Conservation (phyloP, 2,888 invertebrate species). For the Dasysyrphus albostriatus region DNA sequence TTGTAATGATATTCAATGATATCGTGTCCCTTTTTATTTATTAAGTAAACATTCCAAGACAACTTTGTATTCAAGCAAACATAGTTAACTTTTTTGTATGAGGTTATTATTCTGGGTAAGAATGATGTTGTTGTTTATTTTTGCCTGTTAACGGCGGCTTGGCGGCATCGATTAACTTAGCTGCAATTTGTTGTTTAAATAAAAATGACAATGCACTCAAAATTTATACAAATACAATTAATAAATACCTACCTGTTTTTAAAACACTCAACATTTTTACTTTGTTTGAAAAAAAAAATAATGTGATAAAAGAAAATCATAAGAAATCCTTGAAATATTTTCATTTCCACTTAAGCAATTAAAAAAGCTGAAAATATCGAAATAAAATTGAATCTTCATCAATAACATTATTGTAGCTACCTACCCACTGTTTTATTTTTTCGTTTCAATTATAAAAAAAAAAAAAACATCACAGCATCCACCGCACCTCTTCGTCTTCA, state of each 20-base stretch:
- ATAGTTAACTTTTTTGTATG: conserved; percentile 8
- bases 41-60: conserved; percentile 6
- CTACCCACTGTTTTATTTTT: background rate
- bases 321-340: background rate
- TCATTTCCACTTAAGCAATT: background rate
- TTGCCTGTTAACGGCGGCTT: background rate
- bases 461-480: background rate
- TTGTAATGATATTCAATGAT: background rate
- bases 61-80: conserved; percentile 1
- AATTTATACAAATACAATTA: background rate
- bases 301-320: background rate
- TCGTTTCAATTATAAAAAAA: background rate
- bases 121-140: background rate
- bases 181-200: background rate
- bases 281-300: background rate
- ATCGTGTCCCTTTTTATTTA: conserved; percentile 17
- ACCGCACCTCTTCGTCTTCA: background rate
- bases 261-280: too few species aligned
- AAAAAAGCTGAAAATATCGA: background rate
- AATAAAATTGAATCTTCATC: background rate
- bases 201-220: conserved; percentile 19
- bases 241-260: background rate
- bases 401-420: background rate
- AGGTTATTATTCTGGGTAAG: background rate
- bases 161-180: background rate